phyloP scores from a whole-genome alignment of 2,888 invertebrate species.

The Elmis aenea region DNA sequence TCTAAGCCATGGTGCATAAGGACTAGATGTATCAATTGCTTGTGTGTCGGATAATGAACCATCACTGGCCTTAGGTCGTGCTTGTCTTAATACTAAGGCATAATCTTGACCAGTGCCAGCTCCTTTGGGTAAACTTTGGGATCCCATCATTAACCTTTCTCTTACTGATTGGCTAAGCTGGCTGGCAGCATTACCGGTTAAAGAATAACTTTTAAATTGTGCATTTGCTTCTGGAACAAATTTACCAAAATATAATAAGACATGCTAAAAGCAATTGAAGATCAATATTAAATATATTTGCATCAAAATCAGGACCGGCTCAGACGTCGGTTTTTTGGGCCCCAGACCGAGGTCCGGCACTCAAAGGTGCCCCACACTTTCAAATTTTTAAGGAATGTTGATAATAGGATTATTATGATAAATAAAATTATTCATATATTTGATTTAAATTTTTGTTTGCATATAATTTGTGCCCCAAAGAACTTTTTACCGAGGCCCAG shows the following conservation, averaged over 20 bases:
- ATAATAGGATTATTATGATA: too few relatives aligned
- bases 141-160: conserved; percentile 77
- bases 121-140: conserved; percentile 75
- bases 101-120: conserved; percentile 47
- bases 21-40: conserved; percentile 76
- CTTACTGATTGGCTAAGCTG: conserved; percentile 83
- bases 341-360: too few relatives aligned
- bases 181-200: conserved; percentile 79
- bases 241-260: conserved; percentile 3
- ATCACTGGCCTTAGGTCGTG: conserved; percentile 53
- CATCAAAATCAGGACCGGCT: too few relatives aligned
- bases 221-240: conserved; percentile 53
- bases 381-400: too few relatives aligned
- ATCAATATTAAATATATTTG: neutral
- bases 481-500: too few relatives aligned
- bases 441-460: too few relatives aligned
- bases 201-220: conserved; percentile 78
- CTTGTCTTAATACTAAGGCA: conserved; percentile 43
- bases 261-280: conserved; percentile 2
- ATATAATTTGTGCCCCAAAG: too few relatives aligned
- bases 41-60: conserved; percentile 85
- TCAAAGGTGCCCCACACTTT: too few relatives aligned
- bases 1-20: conserved; percentile 81
- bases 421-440: too few relatives aligned
- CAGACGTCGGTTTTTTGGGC: too few relatives aligned